Conservation (phyloP, 2,888 invertebrate species). For the Clivina fossor region DNA sequence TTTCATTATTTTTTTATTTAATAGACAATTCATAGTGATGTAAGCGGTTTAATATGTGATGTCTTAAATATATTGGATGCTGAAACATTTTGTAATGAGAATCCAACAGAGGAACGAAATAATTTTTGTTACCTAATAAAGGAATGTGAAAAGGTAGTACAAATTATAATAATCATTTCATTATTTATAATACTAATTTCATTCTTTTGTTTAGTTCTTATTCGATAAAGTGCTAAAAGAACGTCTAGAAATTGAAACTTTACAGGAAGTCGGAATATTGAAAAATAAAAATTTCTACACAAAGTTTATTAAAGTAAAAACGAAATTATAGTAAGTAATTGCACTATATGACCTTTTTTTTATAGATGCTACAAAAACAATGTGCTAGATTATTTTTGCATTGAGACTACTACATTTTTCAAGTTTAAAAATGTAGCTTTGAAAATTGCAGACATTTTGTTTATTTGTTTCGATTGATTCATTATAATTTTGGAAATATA, state of each 20-base stretch:
- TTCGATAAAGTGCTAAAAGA: conserved; percentile 89
- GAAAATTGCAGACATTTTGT: conserved; percentile 38
- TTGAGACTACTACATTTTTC: conserved; percentile 40
- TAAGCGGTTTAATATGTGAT: conserved; percentile 83
- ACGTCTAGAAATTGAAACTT: conserved; percentile 87
- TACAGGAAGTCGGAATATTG: conserved; percentile 88
- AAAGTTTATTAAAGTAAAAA: conserved; percentile 97
- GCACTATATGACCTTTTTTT: neutral
- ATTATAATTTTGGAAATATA: neutral
- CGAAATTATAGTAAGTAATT: conserved; percentile 90
- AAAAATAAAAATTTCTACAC: conserved; percentile 89
- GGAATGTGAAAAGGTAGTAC: conserved; percentile 72
- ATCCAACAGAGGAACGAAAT: conserved; percentile 70
- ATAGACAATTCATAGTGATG: conserved; percentile 74
- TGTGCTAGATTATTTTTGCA: conserved; percentile 40
- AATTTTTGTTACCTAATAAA: conserved; percentile 77
- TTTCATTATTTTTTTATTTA: conserved; percentile 50
- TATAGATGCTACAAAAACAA: conserved; percentile 27
- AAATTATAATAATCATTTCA: conserved; percentile 17
- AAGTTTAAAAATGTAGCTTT: conserved; percentile 38
- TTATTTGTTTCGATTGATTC: conserved; percentile 3
- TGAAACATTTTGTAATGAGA: conserved; percentile 70
- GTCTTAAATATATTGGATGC: conserved; percentile 82
- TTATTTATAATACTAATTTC: conserved; percentile 17
- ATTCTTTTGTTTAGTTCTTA: conserved; percentile 57